Conservation (phyloP, 2,888 invertebrate genomes). For the Morinoia aosen region DNA sequence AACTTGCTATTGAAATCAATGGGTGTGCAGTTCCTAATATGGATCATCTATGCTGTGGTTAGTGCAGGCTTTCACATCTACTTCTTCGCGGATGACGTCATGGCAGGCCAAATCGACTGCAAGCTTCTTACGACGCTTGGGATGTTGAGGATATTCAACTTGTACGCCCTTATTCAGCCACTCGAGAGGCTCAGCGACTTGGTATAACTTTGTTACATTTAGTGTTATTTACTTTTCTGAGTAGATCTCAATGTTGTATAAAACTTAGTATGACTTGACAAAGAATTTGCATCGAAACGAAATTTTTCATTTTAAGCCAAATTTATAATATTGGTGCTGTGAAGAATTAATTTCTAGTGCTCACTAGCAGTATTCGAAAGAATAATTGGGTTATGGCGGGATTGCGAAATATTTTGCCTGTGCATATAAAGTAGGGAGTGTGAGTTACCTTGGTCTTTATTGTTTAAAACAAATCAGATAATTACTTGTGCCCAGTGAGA, state of each 20-base stretch:
- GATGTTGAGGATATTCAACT: neutral
- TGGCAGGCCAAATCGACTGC: neutral
- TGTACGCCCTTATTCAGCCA: neutral
- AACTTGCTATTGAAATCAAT: neutral
- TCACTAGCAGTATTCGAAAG: too few species aligned
- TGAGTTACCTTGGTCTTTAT: too few species aligned
- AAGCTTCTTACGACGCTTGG: neutral
- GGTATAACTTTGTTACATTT: neutral
- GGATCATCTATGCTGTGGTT: neutral
- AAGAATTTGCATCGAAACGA: neutral
- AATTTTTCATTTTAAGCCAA: neutral
- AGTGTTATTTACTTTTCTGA: neutral
- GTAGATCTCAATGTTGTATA: neutral
- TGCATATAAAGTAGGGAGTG: too few species aligned
- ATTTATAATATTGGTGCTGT: neutral
- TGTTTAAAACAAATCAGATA: too few species aligned
- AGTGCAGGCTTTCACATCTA: neutral
- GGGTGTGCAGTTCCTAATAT: neutral
- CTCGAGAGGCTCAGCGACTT: neutral
- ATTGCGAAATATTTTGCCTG: too few species aligned
- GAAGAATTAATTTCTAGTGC: neutral
- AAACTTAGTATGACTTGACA: neutral
- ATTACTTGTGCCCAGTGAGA: too few species aligned
- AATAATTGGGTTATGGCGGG: too few species aligned
- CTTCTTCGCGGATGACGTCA: neutral